Evolutionary conservation across 1,140 invertebrate genomes (phyloP).

Genomic region (Sinella curviseta): DNA sequence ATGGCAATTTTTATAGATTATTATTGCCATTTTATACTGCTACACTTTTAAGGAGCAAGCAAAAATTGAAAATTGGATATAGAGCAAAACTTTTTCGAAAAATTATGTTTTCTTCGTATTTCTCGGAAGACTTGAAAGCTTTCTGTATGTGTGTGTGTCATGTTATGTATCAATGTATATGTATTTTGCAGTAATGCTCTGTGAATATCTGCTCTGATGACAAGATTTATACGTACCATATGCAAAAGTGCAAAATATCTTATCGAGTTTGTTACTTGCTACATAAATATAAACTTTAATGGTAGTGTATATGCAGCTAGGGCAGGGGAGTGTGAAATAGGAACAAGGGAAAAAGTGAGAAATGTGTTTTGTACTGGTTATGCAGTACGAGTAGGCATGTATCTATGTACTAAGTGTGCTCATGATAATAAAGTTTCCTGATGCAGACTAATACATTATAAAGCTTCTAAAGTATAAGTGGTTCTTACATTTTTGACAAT

Average conservation of each 20-base stretch:
- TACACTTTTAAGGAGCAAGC: too few relatives aligned
- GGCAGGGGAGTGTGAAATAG: not conserved
- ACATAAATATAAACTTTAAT: not conserved
- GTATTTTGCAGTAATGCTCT: too few relatives aligned
- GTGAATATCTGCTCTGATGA: not conserved
- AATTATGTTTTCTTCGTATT: not conserved
- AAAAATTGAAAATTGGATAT: not conserved
- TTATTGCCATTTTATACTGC: too few relatives aligned
- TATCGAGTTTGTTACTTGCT: constrained; percentile 25
- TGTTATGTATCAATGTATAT: too few relatives aligned
- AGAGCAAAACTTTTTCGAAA: not conserved
- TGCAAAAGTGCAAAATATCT: constrained; percentile 31
- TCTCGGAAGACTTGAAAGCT: too few relatives aligned
- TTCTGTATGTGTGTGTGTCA: too few relatives aligned
- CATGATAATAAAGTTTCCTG: too few relatives aligned
- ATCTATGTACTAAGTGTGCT: too few relatives aligned
- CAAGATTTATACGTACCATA: constrained; percentile 26
- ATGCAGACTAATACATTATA: too few relatives aligned
- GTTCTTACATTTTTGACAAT: constrained; percentile 45
- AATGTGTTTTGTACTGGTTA: not conserved
- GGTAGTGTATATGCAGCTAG: not conserved
- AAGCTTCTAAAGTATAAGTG: too few relatives aligned
- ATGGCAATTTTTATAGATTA: too few relatives aligned
- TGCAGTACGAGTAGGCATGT: too few relatives aligned
- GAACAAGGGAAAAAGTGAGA: not conserved